Evolutionary conservation across 1,140 invertebrate species (phyloP).

Genomic region (Diorhabda elongata): DNA sequence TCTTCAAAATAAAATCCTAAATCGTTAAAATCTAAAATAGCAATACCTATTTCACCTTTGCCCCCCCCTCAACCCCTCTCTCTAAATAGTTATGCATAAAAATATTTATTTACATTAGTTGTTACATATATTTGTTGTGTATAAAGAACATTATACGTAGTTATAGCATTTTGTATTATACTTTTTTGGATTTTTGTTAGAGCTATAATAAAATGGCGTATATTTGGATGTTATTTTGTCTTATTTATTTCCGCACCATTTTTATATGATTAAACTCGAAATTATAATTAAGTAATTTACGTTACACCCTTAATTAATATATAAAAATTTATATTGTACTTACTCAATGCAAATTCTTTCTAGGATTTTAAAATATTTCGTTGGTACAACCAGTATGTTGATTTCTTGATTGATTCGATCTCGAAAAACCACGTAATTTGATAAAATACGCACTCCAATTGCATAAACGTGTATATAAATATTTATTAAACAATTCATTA

Average conservation of each 20-base stretch:
- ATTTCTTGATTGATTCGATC: too few relatives aligned
- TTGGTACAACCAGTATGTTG: too few relatives aligned
- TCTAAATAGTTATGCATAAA: slow-evolving; percentile 10
- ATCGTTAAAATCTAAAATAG: slow-evolving; percentile 15
- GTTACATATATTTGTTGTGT: slow-evolving; percentile 42
- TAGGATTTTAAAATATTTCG: too few relatives aligned
- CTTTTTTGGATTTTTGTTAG: slow-evolving; percentile 47
- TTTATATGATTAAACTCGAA: background rate
- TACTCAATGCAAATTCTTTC: too few relatives aligned
- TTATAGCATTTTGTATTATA: slow-evolving; percentile 48
- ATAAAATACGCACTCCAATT: too few relatives aligned
- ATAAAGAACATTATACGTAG: slow-evolving; percentile 38
- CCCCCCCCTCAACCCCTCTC: background rate
- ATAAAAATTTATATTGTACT: too few relatives aligned
- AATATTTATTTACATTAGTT: slow-evolving; percentile 21
- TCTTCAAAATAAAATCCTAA: background rate
- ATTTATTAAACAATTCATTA: too few relatives aligned
- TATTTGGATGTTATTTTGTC: slow-evolving; percentile 47
- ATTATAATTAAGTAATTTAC: too few relatives aligned
- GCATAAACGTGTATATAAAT: too few relatives aligned
- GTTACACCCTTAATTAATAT: too few relatives aligned
- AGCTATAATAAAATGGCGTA: slow-evolving; percentile 50
- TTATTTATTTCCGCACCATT: slow-evolving; percentile 21
- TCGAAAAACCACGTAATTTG: too few relatives aligned
- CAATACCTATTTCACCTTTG: slow-evolving; percentile 8